Conservation (phyloP, 1,140 invertebrate species). For the Marisa cornuarietis region DNA sequence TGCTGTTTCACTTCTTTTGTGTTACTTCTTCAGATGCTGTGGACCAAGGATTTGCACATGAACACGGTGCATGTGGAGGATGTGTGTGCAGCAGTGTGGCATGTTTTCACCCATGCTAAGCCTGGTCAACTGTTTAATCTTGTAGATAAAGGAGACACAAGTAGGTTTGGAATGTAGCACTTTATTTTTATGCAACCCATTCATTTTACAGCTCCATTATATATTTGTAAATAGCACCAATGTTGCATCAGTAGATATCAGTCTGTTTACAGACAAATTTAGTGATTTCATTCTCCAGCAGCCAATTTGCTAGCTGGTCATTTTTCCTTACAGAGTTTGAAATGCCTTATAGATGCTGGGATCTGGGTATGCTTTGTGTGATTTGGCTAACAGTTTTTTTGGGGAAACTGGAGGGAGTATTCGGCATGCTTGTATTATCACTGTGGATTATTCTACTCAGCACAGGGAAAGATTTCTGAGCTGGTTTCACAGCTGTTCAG, state of each 20-base stretch:
- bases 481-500: conserved; percentile 84
- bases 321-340: no score
- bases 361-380: no score
- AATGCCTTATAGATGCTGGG: background rate
- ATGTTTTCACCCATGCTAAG: conserved; percentile 68
- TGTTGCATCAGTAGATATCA: no score
- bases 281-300: no score
- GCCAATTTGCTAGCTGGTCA: no score
- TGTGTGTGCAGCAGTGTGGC: conserved; percentile 82
- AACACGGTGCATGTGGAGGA: conserved; percentile 89
- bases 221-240: no score
- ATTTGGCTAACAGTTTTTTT: no score
- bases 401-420: background rate
- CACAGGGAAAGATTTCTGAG: conserved; percentile 82
- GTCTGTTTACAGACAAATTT: no score
- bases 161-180: conserved; percentile 40
- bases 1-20: conserved; percentile 1
- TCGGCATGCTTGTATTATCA: background rate
- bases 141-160: conserved; percentile 83
- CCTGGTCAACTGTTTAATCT: conserved; percentile 80
- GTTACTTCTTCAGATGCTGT: conserved; percentile 72
- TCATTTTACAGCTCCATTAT: no score
- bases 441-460: conserved; percentile 47
- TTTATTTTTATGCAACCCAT: no score
- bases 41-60: conserved; percentile 84